Percentiles rank a stretch among this genome's conserved stretches.
These are phyloP conservation scores for Dynastes tityus DNA, from an alignment of 2,888 invertebrate genomes.

Conservation along the genomic window DNA sequence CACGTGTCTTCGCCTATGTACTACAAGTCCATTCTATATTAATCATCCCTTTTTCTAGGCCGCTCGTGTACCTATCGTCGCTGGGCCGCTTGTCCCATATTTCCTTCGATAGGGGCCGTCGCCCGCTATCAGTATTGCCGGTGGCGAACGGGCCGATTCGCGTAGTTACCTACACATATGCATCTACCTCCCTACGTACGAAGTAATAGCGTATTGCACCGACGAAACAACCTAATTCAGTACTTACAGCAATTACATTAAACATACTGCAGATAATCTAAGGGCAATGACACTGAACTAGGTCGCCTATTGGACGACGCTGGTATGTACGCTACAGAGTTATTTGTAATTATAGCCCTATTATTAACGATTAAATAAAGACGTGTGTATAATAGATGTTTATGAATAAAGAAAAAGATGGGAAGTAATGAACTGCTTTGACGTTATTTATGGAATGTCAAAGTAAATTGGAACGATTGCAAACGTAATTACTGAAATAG, in stretches of 20 bases:
- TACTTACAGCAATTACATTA: slow-evolving; percentile 30
- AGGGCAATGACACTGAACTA: slow-evolving; percentile 24
- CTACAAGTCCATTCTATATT: background rate
- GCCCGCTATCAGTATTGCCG: background rate
- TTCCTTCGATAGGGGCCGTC: background rate
- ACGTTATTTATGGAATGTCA: too few relatives aligned
- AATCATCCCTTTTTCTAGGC: slow-evolving; percentile 18
- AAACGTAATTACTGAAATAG: too few relatives aligned
- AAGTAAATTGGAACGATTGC: too few relatives aligned
- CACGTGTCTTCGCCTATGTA: slow-evolving; percentile 8
- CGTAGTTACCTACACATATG: background rate
- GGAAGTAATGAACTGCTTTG: too few relatives aligned
- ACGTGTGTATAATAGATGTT: too few relatives aligned
- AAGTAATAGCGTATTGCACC: slow-evolving; percentile 8
- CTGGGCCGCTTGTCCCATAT: slow-evolving; percentile 3
- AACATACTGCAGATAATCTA: slow-evolving; percentile 39
- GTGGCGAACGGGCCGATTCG: too few relatives aligned
- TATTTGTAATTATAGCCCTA: too few relatives aligned
- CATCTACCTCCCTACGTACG: background rate
- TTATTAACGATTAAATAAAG: too few relatives aligned
- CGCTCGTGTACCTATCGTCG: background rate
- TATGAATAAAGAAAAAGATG: too few relatives aligned
- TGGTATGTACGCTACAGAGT: background rate
- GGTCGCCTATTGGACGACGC: slow-evolving; percentile 7
- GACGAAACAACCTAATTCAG: slow-evolving; percentile 34